Evolutionary conservation across 2,797 vertebrate genomes (phyloP), one percentile per base, ranked within the genome.

Genomic region (Crocodylus rhombifer): DNA sequence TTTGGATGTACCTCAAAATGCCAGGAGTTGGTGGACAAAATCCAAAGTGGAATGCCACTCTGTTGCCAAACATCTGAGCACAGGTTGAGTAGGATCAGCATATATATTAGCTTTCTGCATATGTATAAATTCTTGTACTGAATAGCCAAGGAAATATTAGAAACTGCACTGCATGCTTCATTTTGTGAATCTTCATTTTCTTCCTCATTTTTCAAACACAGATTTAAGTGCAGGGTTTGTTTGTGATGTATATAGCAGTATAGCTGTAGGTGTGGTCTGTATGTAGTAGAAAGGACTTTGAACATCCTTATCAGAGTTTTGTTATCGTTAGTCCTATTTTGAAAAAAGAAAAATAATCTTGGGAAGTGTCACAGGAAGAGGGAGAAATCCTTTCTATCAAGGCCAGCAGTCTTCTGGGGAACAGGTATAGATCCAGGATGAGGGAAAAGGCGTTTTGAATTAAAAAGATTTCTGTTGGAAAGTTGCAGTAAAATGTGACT

Each of bases 341-440:
- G 14, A 79, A 57, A 81, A 77, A 25, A 17, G 25, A 33, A 80
- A 20, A 4, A 20, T 10, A 77, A 60, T 56, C 1, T 5, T n/a
- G 1, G 0, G 74, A 30, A 14, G 6, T 4, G 2, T 69, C 14
- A 75, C 20, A 67, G 4, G 11, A 4, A 30, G 12, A 5, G 1
- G 63, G 10, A 80, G 9, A 73, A 81, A 63, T 14, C 2, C 8
- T 7, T 33, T 7, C 58, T 2, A 20, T 15, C 33, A 61, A 81
- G 15, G 33, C 26, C 77, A 69, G 73, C 90, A 63, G 62, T 7
- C 25, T 71, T 86, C n/a, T 76, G 21, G n/a, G 30, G 57, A 26
- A 25, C 15, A 4, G 36, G 69, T 42, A 73, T 21, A 73, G 69
- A 25, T 71, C 20, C 33, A 71, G 21, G 20, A 25, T 2, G 12